These are phyloP conservation scores for Caenorhabditis sp. DNA, from an alignment of 2,888 invertebrate species.

Conservation along the genomic window DNA sequence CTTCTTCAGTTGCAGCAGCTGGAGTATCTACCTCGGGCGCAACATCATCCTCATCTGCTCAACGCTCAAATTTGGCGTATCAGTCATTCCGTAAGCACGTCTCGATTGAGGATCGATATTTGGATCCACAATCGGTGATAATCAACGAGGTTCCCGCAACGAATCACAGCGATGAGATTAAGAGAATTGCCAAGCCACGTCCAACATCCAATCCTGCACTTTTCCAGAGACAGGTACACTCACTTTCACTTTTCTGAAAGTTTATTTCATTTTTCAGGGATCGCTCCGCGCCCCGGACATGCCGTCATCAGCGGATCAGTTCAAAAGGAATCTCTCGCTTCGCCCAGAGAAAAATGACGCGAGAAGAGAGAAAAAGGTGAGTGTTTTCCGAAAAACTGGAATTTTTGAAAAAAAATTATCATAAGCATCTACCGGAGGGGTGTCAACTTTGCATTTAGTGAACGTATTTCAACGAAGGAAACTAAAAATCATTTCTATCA, in stretches of 20 bases:
- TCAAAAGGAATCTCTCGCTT: slow-evolving; percentile 83
- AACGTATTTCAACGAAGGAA: background rate
- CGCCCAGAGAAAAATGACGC: slow-evolving; percentile 68
- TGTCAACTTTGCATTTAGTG: background rate
- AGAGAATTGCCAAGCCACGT: slow-evolving; percentile 89
- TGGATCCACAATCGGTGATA: slow-evolving; percentile 81
- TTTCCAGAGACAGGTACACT: slow-evolving; percentile 92
- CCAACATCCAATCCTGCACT: slow-evolving; percentile 96
- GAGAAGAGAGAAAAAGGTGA: slow-evolving; percentile 53
- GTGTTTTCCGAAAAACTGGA: slow-evolving; percentile 24
- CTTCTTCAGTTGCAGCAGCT: background rate
- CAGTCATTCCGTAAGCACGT: slow-evolving; percentile 78
- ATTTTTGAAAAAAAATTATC: slow-evolving; percentile 28
- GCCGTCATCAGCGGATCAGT: slow-evolving; percentile 64
- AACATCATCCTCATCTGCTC: background rate
- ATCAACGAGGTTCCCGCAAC: slow-evolving; percentile 63
- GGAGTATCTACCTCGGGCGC: too few relatives aligned
- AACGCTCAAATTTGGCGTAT: slow-evolving; percentile 75
- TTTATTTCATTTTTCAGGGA: slow-evolving; percentile 60
- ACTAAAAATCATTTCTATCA: background rate
- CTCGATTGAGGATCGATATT: slow-evolving; percentile 77
- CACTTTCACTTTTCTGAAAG: slow-evolving; percentile 1
- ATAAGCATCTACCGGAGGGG: slow-evolving; percentile 25
- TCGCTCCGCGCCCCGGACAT: slow-evolving; percentile 75
- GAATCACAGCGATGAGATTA: slow-evolving; percentile 37